phyloP scores from a whole-genome alignment of 2,888 invertebrate species.

The Spilosoma lubricipeda region DNA sequence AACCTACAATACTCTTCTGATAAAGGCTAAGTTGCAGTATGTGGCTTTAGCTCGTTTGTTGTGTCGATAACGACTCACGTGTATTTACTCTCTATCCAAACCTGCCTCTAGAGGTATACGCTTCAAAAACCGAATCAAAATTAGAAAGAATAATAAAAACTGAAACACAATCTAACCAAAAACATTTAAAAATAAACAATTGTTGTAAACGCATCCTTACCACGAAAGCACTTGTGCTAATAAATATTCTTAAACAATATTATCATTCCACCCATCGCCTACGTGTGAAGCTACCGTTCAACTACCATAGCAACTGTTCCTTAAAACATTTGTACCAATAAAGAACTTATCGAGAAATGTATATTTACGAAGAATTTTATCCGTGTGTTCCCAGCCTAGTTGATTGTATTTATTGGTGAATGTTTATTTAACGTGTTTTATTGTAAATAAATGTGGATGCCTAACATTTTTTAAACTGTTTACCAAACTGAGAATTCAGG shows the following conservation, averaged over 20 bases:
- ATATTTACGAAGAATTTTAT: neutral
- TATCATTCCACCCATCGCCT: slow-evolving; percentile 15
- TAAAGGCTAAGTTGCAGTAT: too few relatives aligned
- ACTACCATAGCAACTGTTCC: slow-evolving; percentile 25
- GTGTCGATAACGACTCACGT: too few relatives aligned
- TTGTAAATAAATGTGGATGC: too few relatives aligned
- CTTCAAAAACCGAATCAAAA: too few relatives aligned
- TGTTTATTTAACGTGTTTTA: neutral
- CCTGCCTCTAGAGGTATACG: too few relatives aligned
- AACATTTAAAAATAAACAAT: neutral
- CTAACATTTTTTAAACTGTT: neutral
- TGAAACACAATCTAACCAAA: neutral
- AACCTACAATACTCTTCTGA: too few relatives aligned
- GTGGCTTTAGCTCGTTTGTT: too few relatives aligned
- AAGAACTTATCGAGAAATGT: neutral
- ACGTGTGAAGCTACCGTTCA: slow-evolving; percentile 2
- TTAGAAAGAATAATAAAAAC: too few relatives aligned
- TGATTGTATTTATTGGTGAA: slow-evolving; percentile 3
- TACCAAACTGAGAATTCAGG: neutral
- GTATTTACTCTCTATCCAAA: too few relatives aligned
- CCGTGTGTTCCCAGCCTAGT: neutral
- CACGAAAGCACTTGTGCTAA: slow-evolving; percentile 31
- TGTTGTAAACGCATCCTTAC: slow-evolving; percentile 20
- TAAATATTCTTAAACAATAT: slow-evolving; percentile 22
- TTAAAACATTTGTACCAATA: slow-evolving; percentile 9